A percentile compares a stretch with the other conserved stretches of the same genome.
These are phyloP conservation scores for Yponomeuta malinellus DNA, from an alignment of 2,888 invertebrate species.

Conservation along the genomic window DNA sequence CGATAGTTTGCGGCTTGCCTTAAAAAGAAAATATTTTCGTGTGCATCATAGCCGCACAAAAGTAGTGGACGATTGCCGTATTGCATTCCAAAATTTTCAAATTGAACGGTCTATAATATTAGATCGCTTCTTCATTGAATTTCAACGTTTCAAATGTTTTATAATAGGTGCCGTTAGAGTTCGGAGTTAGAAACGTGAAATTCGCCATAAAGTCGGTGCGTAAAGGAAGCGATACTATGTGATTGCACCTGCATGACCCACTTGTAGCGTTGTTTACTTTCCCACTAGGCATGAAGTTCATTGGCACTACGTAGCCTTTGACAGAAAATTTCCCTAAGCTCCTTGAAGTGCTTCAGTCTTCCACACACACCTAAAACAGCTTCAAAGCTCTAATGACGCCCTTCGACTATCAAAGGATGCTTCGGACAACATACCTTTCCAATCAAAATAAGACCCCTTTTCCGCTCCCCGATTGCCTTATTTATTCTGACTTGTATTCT, in stretches of 20 bases:
- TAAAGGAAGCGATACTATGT: neutral
- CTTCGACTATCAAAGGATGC: too few species aligned
- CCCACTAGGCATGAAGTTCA: constrained; percentile 1
- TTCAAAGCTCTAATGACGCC: neutral
- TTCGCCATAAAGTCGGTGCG: neutral
- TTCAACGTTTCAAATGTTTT: neutral
- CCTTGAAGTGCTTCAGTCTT: neutral
- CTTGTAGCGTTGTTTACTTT: neutral
- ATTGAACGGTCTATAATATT: neutral
- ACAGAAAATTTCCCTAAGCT: neutral
- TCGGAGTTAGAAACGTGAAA: neutral
- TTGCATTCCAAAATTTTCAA: neutral
- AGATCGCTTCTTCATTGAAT: neutral
- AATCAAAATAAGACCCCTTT: too few species aligned
- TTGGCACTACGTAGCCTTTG: neutral
- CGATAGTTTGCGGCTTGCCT: neutral
- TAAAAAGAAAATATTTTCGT: neutral
- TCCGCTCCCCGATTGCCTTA: neutral
- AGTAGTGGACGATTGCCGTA: neutral
- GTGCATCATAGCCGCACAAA: neutral
- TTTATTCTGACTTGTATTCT: neutral
- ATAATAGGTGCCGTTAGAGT: neutral
- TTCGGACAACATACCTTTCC: too few species aligned
- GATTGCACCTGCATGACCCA: constrained; percentile 5
- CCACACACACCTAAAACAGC: too few species aligned